Conservation (phyloP, 2,113 vertebrate species). For the Cryptomyrus ogoouensis region DNA sequence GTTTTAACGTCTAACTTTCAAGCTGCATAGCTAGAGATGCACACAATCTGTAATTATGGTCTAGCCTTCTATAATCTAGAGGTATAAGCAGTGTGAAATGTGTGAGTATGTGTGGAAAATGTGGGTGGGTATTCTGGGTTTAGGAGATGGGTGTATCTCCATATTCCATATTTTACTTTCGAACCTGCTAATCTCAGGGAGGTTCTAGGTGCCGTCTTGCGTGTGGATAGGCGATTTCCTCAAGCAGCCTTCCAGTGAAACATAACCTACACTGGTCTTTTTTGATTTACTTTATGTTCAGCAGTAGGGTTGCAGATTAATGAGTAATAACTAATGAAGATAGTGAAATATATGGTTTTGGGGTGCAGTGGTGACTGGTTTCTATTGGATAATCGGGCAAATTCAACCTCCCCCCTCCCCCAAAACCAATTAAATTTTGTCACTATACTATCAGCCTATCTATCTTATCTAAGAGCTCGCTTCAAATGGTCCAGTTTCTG, state of each 20-base stretch:
- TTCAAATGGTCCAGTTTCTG: neutral
- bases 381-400: neutral
- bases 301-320: neutral
- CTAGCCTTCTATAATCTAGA: neutral
- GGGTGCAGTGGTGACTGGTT: neutral
- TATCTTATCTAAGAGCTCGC: neutral
- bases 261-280: too few relatives aligned
- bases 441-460: neutral
- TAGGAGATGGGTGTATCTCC: neutral
- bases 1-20: neutral
- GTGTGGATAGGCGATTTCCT: neutral
- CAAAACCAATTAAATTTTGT: conserved; percentile 7
- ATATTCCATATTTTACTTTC: neutral
- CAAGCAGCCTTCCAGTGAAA: neutral
- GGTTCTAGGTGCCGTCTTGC: neutral
- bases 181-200: neutral
- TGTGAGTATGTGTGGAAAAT: neutral
- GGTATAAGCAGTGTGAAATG: neutral
- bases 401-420: neutral
- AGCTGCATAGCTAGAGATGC: neutral
- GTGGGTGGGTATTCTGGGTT: neutral
- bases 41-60: neutral
- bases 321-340: neutral
- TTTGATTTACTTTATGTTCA: neutral
- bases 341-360: neutral